Evolutionary conservation across 2,888 invertebrate species (phyloP), one percentile per base, ranked within the genome.

Genomic region (Caprella mutica): DNA sequence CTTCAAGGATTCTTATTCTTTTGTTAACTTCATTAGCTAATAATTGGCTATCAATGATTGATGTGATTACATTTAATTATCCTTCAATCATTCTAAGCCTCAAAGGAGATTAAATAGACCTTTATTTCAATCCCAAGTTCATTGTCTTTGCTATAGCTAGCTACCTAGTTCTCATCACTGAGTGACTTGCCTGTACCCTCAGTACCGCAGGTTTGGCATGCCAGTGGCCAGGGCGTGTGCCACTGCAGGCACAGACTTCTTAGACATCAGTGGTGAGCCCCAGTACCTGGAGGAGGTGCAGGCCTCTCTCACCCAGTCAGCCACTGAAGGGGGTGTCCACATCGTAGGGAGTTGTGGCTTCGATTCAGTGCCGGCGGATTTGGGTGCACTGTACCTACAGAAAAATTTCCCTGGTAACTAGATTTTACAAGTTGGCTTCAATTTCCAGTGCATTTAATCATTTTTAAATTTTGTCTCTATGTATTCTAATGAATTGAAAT

Each of bases 211-310:
- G n/a, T 58, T 60, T 38, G 65, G 65, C 12, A 39, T 51, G 19
- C 52, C 51, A 19, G 60, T 65, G 30, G 60, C 62, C 5, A 40
- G 38, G 24, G 62, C 62, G 0, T 65, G 65, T 30, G 48, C 63
- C 19, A 50, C 55, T 29, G 60, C 55, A 9, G 62, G 60, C 23
- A 58, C 65, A 8, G 38, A 59, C 43, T 56, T 60, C 38, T 50
- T 65, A 9, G 65, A 65, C 58, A 63, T 65, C 48, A 56, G 60
- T 48, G 65, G 65, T 5, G 65, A 65, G 38, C 65, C 60, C 2
- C 58, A 62, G 52, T 65, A 57, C 50, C 27, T 59, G 42, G 65
- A 65, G 52, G 52, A 19, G 5, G 53, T 57, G 19, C 61, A 65
- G 51, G 56, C 59, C 29, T 48, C 46, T 27, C 48, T 59, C 29